Percentiles rank a stretch among this genome's conserved stretches.
Conservation (phyloP, 2,888 invertebrate genomes). For the Oscheius sp. region DNA sequence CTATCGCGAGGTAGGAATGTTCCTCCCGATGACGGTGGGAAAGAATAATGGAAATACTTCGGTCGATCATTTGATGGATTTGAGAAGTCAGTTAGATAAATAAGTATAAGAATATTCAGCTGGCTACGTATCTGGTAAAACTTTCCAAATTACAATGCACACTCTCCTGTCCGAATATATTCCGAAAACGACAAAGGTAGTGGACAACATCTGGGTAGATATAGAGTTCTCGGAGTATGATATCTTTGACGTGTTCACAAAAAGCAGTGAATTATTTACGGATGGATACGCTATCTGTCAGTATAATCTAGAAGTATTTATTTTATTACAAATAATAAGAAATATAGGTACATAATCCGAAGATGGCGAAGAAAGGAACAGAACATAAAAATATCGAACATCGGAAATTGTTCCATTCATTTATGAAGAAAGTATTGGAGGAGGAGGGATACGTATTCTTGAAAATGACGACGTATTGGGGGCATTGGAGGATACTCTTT, state of each 20-base stretch:
- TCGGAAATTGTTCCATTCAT: neutral
- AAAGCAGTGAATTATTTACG: neutral
- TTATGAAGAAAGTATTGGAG: neutral
- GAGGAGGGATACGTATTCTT: slow-evolving; percentile 1
- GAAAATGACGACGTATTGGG: neutral
- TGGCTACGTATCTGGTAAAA: neutral
- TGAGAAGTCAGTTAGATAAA: neutral
- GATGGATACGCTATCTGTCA: slow-evolving; percentile 7
- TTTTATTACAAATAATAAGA: neutral
- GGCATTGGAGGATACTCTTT: slow-evolving; percentile 7
- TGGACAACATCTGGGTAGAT: slow-evolving; percentile 12
- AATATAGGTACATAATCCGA: neutral
- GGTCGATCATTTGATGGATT: neutral
- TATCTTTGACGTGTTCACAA: neutral
- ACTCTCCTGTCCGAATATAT: neutral
- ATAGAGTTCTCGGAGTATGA: slow-evolving; percentile 7
- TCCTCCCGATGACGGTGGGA: neutral
- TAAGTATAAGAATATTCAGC: neutral
- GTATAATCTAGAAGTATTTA: neutral
- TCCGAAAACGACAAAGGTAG: neutral
- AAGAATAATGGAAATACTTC: neutral
- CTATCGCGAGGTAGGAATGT: neutral
- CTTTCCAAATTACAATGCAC: neutral
- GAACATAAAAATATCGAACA: neutral
- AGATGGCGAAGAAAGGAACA: neutral